Percentiles rank a stretch among this genome's conserved stretches.
Conservation (phyloP, 2,888 invertebrate species). For the Drosophila testacea region DNA sequence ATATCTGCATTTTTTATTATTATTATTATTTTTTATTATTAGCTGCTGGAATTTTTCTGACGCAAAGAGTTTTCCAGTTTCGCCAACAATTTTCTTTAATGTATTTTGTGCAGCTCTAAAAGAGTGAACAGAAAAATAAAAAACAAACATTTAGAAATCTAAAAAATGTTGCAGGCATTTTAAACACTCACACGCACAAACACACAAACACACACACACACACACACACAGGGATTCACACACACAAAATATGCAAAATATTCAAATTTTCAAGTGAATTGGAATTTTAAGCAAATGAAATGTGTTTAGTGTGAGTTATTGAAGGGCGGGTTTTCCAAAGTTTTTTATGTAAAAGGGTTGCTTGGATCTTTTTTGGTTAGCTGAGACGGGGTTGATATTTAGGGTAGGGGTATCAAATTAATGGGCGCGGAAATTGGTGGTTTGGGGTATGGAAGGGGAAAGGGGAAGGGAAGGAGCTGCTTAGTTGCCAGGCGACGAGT, state of each 20-base stretch:
- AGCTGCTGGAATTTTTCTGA: constrained; percentile 67
- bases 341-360: constrained; percentile 47
- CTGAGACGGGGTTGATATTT: background rate
- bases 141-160: constrained; percentile 40
- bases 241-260: constrained; percentile 74
- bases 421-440: constrained; percentile 37
- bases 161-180: constrained; percentile 65
- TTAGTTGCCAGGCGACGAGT: constrained; percentile 58
- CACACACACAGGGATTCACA: constrained; percentile 28
- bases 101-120: constrained; percentile 37
- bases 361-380: constrained; percentile 2
- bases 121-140: constrained; percentile 4
- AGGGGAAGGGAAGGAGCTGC: constrained; percentile 37
- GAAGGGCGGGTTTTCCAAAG: constrained; percentile 38
- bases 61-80: constrained; percentile 56
- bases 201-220: constrained; percentile 13
- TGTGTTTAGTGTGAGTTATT: constrained; percentile 57
- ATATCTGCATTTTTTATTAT: constrained; percentile 59
- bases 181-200: constrained; percentile 10
- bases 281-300: constrained; percentile 79
- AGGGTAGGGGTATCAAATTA: constrained; percentile 26
- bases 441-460: background rate
- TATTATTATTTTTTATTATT: constrained; percentile 68
- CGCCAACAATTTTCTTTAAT: constrained; percentile 53
- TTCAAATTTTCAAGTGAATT: constrained; percentile 78